Evolutionary conservation across 2,888 invertebrate genomes (phyloP).

Genomic region (Napeogenes sylphis): DNA sequence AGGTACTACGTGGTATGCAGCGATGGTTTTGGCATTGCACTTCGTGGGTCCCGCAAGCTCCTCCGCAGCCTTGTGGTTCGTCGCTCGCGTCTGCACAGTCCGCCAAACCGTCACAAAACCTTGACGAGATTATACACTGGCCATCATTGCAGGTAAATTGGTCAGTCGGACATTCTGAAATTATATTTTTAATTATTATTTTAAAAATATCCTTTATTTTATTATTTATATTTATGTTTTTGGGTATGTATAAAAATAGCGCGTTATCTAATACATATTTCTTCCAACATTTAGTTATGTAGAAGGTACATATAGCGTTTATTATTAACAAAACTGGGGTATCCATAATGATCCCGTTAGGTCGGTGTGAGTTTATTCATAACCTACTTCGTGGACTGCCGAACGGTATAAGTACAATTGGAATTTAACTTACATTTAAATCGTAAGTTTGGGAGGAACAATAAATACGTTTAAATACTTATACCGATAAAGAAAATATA

Average conservation of each 20-base stretch:
- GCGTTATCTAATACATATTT: too few species aligned
- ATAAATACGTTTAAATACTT: too few species aligned
- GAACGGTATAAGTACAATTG: constrained; percentile 45
- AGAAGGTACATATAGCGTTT: neutral
- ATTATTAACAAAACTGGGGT: constrained; percentile 21
- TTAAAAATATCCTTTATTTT: neutral
- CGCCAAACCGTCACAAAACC: constrained; percentile 83
- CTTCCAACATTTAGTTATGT: too few species aligned
- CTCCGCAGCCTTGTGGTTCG: constrained; percentile 78
- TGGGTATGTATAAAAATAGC: too few species aligned
- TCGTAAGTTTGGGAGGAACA: neutral
- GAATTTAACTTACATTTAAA: neutral
- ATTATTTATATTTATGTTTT: constrained; percentile 1
- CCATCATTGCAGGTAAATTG: constrained; percentile 80
- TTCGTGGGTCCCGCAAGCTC: constrained; percentile 76
- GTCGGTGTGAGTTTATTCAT: constrained; percentile 52
- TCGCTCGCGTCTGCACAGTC: constrained; percentile 84
- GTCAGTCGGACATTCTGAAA: constrained; percentile 66
- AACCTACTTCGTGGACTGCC: constrained; percentile 53
- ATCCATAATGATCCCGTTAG: constrained; percentile 53
- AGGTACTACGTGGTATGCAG: constrained; percentile 79
- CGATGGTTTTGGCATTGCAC: constrained; percentile 69
- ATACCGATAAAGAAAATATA: neutral
- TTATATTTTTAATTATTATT: constrained; percentile 11
- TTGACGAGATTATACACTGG: constrained; percentile 78